Evolutionary conservation across 2,797 vertebrate species (phyloP).

Genomic region (Taeniopygia guttata): DNA sequence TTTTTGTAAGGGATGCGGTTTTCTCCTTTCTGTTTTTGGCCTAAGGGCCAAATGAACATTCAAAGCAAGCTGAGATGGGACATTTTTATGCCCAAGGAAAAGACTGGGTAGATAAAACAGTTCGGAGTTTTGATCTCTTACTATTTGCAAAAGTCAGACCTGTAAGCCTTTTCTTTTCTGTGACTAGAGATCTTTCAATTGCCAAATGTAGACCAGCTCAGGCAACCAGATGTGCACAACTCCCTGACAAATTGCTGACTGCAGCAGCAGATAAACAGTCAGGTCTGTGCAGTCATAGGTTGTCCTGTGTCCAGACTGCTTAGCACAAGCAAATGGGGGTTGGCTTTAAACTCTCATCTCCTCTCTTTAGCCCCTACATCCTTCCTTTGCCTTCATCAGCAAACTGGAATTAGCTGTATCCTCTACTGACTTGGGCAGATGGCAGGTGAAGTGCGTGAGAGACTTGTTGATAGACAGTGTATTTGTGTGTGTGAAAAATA

Average conservation of each 20-base stretch:
- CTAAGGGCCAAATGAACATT: background rate
- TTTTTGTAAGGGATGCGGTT: background rate
- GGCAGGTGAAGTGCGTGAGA: background rate
- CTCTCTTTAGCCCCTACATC: background rate
- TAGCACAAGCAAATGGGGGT: background rate
- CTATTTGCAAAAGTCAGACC: background rate
- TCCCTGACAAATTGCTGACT: background rate
- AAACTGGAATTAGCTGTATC: background rate
- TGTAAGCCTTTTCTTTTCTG: background rate
- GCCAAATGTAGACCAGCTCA: background rate
- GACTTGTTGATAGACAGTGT: background rate
- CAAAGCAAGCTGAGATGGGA: background rate
- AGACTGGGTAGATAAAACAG: background rate
- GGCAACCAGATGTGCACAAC: background rate
- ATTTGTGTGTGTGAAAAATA: background rate
- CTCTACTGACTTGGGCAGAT: background rate
- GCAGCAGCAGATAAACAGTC: background rate
- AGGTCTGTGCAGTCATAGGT: background rate
- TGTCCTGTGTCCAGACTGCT: background rate
- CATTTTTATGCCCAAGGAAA: background rate
- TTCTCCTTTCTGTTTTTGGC: background rate
- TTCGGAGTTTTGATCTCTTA: background rate
- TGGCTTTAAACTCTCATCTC: background rate
- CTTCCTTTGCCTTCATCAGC: background rate
- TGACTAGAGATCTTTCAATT: background rate